Conservation (phyloP, 2,888 invertebrate species). For the Dendrolimus pini region DNA sequence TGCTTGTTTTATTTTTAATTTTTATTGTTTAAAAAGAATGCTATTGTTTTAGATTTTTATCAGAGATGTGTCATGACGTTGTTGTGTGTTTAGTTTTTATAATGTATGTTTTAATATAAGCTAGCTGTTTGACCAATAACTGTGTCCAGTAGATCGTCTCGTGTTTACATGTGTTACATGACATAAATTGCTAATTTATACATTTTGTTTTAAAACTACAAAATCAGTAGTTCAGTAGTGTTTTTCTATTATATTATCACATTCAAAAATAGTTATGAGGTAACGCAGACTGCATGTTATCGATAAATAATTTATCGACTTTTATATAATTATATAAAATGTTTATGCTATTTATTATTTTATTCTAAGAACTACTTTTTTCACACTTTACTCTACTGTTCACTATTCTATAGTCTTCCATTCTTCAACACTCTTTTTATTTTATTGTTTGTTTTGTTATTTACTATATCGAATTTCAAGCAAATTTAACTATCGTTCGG, state of each 20-base stretch:
- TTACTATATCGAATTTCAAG: slow-evolving; percentile 34
- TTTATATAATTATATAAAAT: background rate
- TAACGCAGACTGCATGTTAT: slow-evolving; percentile 3
- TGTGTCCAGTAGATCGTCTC: slow-evolving; percentile 6
- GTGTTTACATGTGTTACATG: slow-evolving; percentile 6
- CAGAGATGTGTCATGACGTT: slow-evolving; percentile 31
- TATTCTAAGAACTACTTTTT: slow-evolving; percentile 3
- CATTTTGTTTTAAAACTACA: too few relatives aligned
- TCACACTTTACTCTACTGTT: slow-evolving; percentile 18
- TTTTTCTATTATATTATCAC: too few relatives aligned
- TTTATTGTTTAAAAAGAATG: slow-evolving; percentile 42
- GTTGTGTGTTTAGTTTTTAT: slow-evolving; percentile 14
- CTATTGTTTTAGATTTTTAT: slow-evolving; percentile 31
- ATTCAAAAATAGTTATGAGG: background rate
- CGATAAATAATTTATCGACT: background rate
- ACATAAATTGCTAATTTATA: background rate
- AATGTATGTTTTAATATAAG: slow-evolving; percentile 28
- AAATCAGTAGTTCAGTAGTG: too few relatives aligned
- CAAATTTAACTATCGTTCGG: slow-evolving; percentile 69
- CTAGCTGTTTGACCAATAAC: slow-evolving; percentile 19
- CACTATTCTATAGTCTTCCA: slow-evolving; percentile 37
- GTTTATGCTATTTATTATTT: background rate
- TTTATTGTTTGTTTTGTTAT: slow-evolving; percentile 21
- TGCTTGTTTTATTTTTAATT: slow-evolving; percentile 58
- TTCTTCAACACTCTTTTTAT: slow-evolving; percentile 20